These are phyloP conservation scores for Tipula unca DNA, from an alignment of 2,888 invertebrate species.

Conservation along the genomic window DNA sequence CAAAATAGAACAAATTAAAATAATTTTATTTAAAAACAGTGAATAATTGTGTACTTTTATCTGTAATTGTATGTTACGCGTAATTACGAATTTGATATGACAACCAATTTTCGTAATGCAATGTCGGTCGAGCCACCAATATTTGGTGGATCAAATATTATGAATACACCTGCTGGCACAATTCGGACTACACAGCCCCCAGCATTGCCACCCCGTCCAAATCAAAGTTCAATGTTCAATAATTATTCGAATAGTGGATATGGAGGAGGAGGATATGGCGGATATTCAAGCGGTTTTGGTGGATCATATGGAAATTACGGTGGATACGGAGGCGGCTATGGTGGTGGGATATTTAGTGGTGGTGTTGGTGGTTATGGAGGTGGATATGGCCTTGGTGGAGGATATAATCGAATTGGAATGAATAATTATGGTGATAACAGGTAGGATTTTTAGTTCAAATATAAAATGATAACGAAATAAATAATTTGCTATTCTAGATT, in stretches of 20 bases:
- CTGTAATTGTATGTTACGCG: not conserved
- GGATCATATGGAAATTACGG: constrained; percentile 23
- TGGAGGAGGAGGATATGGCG: constrained; percentile 25
- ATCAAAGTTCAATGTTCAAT: constrained; percentile 25
- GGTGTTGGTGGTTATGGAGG: constrained; percentile 26
- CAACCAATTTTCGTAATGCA: constrained; percentile 20
- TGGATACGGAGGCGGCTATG: constrained; percentile 34
- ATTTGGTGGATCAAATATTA: constrained; percentile 25
- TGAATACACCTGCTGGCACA: constrained; percentile 36
- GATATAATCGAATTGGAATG: constrained; percentile 30
- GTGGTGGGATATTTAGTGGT: constrained; percentile 26
- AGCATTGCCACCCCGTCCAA: constrained; percentile 31
- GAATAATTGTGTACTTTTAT: not conserved
- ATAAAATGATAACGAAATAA: not conserved
- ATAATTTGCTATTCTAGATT: constrained; percentile 44
- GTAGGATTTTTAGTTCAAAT: not conserved
- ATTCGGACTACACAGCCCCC: constrained; percentile 29
- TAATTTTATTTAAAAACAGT: not conserved
- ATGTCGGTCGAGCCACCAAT: constrained; percentile 24
- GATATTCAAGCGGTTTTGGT: constrained; percentile 30
- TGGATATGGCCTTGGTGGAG: constrained; percentile 32
- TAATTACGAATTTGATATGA: not conserved
- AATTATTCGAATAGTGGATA: constrained; percentile 15
- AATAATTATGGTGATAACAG: constrained; percentile 36
- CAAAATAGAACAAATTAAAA: not conserved